Base-by-base conservation (phyloP, 2,113 vertebrate species). In the Heterotilapia buettikoferi region DNA sequence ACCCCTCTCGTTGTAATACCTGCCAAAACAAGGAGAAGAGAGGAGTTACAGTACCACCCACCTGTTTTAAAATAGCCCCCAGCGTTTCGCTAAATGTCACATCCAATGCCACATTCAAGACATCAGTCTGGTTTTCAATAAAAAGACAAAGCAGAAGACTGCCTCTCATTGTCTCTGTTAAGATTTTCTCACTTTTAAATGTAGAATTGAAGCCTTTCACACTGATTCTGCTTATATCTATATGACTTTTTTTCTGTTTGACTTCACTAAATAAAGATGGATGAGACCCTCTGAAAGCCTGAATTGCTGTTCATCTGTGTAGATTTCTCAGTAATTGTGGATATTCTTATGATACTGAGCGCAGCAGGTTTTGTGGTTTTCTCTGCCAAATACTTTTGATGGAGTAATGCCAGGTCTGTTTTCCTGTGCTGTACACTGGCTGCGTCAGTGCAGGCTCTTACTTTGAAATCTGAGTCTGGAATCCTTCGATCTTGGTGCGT, bases 401-500 rank as follows among this genome's bases (percentile, higher is more conserved):
- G 26, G 18, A 78, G 26, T 52, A 50, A 78, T 52, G 26, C 33
- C 26, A 33, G 47, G 73, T n/a, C 18, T 78, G 40, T 31, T 31
- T 78, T 52, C 18, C 73, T 33, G 73, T 31, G 73, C 16, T 12
- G n/a, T 7, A 29, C 40, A 18, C 24, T n/a, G 50, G 14, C 43
- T 63, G n/a, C 4, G 6, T 24, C 1, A 54, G 3, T 89, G 18
- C 40, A 4, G 38, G 29, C 79, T 76, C 97, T 97, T 94, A 98
- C 98, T 98, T 98, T 83, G 97, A 96, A 82, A 98, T 97, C 82
- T 97, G 97, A 16, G 97, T 98, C 87, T 98, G 97, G 92, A 97
- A 98, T 24, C 92, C 97, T 90, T 98, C 98, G 4, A 98, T 95
- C 91, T 97, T 98, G n/a, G 97, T 98, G 85, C 97, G 97, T 21